These are phyloP conservation scores for Lasioglossum oenotherae DNA, from an alignment of 2,888 invertebrate genomes.

Conservation along the genomic window DNA sequence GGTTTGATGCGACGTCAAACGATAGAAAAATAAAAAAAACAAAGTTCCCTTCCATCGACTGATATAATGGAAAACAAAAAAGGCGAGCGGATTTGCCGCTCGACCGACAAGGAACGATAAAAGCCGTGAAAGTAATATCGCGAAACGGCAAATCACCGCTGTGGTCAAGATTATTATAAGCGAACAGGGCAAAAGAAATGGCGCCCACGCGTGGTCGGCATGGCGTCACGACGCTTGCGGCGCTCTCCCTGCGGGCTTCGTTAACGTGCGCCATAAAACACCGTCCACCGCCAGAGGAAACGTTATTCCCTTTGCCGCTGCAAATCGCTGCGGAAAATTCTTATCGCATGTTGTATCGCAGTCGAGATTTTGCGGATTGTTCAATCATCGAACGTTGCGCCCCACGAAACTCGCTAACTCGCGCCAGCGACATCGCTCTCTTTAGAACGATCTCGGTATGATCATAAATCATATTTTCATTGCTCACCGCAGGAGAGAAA, in stretches of 20 bases:
- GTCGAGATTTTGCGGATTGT: not conserved
- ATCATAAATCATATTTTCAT: too few relatives aligned
- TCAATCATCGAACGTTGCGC: not conserved
- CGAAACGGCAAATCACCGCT: conserved; percentile 35
- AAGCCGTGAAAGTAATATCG: not conserved
- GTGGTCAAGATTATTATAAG: conserved; percentile 40
- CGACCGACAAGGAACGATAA: not conserved
- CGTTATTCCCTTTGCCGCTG: not conserved
- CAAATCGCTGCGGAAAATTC: conserved; percentile 12
- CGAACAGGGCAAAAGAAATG: not conserved
- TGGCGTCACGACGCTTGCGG: conserved; percentile 19
- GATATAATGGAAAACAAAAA: not conserved
- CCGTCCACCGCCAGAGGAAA: not conserved
- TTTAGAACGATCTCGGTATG: too few relatives aligned
- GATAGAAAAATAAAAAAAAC: not conserved
- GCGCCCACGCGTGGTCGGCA: conserved; percentile 18
- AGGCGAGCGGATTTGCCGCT: not conserved
- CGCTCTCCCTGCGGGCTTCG: conserved; percentile 26
- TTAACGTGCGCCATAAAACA: conserved; percentile 53
- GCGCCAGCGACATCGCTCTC: not conserved
- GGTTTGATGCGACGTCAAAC: not conserved
- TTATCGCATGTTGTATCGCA: not conserved
- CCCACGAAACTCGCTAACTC: not conserved
- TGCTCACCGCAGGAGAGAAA: too few relatives aligned
- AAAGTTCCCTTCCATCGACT: not conserved